Percentiles rank a stretch among this genome's conserved stretches.
phyloP scores from a whole-genome alignment of 2,888 invertebrate genomes.

The Thysanoteuthis rhombus region DNA sequence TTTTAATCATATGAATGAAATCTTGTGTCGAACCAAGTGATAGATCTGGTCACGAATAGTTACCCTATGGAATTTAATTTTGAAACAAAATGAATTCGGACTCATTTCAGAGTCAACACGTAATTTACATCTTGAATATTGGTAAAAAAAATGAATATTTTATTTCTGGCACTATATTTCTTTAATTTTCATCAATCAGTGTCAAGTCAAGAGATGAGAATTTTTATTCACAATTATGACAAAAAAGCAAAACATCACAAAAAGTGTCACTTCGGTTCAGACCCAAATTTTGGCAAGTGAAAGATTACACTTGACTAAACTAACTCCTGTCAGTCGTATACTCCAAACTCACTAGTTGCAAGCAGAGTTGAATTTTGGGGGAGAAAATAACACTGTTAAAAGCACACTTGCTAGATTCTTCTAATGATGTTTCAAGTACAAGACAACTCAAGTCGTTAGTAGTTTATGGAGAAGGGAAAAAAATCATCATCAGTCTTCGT shows the following conservation, averaged over 20 bases:
- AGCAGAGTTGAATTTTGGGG: not conserved
- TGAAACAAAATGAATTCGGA: too few species aligned
- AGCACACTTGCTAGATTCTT: not conserved
- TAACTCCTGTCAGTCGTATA: not conserved
- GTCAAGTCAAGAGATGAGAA: not conserved
- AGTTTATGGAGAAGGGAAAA: not conserved
- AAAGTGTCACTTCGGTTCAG: not conserved
- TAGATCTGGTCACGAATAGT: too few species aligned
- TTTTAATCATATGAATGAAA: too few species aligned
- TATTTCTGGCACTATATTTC: not conserved
- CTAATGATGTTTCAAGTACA: not conserved
- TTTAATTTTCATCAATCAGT: not conserved
- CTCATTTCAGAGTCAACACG: too few species aligned
- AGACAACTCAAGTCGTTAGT: not conserved
- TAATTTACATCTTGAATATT: too few species aligned
- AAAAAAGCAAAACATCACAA: not conserved
- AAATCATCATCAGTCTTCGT: too few species aligned
- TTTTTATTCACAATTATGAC: not conserved
- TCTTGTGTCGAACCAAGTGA: too few species aligned
- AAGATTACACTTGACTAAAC: not conserved
- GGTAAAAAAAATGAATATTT: too few species aligned
- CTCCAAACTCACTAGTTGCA: not conserved
- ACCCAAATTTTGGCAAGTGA: not conserved
- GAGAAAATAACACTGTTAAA: not conserved
- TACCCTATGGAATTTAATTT: too few species aligned